phyloP scores from a whole-genome alignment of 2,113 vertebrate genomes.

The Xyrauchen texanus region DNA sequence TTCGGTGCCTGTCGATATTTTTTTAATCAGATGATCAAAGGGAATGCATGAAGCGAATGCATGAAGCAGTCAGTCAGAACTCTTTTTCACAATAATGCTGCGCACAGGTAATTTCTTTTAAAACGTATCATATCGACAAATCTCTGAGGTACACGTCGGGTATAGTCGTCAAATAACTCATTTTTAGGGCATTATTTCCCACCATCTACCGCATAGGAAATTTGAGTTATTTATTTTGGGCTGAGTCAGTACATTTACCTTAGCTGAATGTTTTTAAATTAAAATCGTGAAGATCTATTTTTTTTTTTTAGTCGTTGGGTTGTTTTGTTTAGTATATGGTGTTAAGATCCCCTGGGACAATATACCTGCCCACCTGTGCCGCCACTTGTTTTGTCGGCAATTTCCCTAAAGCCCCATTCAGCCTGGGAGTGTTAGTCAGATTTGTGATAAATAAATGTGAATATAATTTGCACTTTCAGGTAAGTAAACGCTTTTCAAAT shows the following conservation, averaged over 20 bases:
- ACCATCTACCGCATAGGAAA: no score
- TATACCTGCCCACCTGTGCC: conserved; percentile 19
- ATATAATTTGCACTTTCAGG: background rate
- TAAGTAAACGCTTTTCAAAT: background rate
- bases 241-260: no score
- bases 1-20: background rate
- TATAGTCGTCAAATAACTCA: no score
- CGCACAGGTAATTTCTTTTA: no score
- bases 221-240: no score
- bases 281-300: no score
- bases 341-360: conserved; percentile 21
- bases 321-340: conserved; percentile 25
- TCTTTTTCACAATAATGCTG: no score
- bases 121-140: no score
- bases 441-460: background rate
- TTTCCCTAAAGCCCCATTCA: background rate
- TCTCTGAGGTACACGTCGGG: no score
- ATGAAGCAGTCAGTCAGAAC: no score
- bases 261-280: no score
- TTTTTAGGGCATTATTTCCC: no score
- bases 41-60: background rate
- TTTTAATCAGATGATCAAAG: background rate
- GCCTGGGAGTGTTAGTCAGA: background rate
- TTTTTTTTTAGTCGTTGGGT: background rate
- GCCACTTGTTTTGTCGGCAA: background rate